phyloP scores from a whole-genome alignment of 1,140 invertebrate genomes.

The Wasmannia auropunctata region DNA sequence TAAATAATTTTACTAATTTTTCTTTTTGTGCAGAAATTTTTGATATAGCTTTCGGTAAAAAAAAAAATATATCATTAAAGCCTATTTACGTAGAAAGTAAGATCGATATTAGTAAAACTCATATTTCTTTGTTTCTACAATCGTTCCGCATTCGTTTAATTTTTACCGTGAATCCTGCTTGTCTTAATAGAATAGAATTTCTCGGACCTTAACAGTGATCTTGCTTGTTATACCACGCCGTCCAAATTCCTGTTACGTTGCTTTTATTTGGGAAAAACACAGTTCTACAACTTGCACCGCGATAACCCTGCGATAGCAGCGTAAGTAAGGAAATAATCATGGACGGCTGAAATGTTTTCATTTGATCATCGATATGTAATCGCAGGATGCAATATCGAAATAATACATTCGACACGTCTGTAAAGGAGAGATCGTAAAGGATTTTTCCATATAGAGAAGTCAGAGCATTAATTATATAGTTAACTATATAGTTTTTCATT shows the following conservation, averaged over 20 bases:
- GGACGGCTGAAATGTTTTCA: neutral
- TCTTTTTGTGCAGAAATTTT: neutral
- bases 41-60: neutral
- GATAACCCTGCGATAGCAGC: constrained; percentile 40
- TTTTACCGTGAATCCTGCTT: neutral
- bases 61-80: too few relatives aligned
- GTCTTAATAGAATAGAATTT: constrained; percentile 12
- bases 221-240: neutral
- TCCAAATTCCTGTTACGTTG: neutral
- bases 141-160: neutral
- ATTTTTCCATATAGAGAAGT: neutral
- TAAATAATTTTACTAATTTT: neutral
- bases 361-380: neutral
- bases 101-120: neutral
- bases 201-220: constrained; percentile 38
- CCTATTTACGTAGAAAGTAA: neutral
- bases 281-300: neutral
- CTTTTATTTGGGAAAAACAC: constrained; percentile 4
- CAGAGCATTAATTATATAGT: constrained; percentile 15
- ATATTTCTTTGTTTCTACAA: neutral
- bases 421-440: neutral
- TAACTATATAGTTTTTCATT: neutral
- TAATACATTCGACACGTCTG: neutral
- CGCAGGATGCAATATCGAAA: neutral
- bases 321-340: neutral